Percentiles rank a stretch among this genome's conserved stretches.
phyloP scores from a whole-genome alignment of 2,888 invertebrate genomes.

The Ormyrus nitidulus region DNA sequence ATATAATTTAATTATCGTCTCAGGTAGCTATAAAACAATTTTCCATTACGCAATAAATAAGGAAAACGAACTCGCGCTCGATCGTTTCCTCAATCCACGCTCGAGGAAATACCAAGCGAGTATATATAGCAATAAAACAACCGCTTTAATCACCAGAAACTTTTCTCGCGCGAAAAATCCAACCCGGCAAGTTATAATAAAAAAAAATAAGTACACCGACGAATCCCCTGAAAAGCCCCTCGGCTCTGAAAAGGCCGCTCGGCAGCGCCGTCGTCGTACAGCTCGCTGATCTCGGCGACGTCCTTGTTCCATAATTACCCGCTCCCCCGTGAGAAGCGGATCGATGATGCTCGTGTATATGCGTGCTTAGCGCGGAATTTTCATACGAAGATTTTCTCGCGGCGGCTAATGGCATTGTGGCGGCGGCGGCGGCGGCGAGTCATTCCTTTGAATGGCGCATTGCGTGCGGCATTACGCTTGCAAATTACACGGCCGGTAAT shows the following conservation, averaged over 20 bases:
- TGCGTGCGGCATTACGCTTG: background rate
- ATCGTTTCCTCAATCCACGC: background rate
- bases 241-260: no score
- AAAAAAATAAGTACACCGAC: no score
- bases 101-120: background rate
- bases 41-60: no score
- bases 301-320: constrained; percentile 41
- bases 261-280: background rate
- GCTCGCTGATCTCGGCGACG: constrained; percentile 7
- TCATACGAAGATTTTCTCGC: background rate
- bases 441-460: no score
- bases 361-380: background rate
- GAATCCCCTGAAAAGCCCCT: no score
- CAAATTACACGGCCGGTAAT: background rate
- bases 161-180: no score
- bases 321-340: constrained; percentile 69
- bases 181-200: no score
- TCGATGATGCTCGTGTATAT: constrained; percentile 62
- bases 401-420: background rate
- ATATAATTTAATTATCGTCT: no score
- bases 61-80: no score
- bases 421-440: background rate
- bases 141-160: no score
- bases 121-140: no score
- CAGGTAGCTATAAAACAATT: no score